Percentiles rank a stretch among this genome's conserved stretches.
Conservation (phyloP, 2,888 invertebrate genomes). For the Tethea ocularis region DNA sequence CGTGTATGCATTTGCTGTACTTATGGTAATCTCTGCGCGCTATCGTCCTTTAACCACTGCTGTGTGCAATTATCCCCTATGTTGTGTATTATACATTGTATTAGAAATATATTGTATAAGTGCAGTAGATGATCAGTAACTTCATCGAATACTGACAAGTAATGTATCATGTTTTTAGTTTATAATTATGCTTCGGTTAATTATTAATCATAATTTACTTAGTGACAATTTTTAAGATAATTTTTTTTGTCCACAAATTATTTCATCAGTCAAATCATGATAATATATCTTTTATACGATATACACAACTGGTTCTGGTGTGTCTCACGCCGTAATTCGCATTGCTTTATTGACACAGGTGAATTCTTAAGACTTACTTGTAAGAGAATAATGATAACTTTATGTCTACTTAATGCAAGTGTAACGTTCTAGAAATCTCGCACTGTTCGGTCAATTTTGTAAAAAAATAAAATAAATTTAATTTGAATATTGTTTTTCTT, state of each 20-base stretch:
- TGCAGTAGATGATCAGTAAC: conserved; percentile 60
- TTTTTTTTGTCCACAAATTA: conserved; percentile 64
- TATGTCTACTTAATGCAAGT: conserved; percentile 84
- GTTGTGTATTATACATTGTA: conserved; percentile 79
- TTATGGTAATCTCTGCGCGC: conserved; percentile 62
- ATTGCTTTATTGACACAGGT: conserved; percentile 79
- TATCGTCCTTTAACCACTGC: conserved; percentile 66
- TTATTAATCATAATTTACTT: conserved; percentile 80
- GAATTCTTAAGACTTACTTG: conserved; percentile 81
- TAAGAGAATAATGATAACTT: conserved; percentile 81
- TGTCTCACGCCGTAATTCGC: conserved; percentile 55
- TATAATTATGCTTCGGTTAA: conserved; percentile 78
- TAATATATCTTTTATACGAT: conserved; percentile 74
- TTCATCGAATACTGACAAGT: conserved; percentile 70
- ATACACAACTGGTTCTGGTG: conserved; percentile 65
- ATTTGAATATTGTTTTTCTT: conserved; percentile 70
- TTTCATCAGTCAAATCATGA: conserved; percentile 61
- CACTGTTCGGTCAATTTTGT: conserved; percentile 85
- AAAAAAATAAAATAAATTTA: conserved; percentile 82
- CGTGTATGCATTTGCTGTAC: conserved; percentile 58
- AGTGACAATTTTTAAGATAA: conserved; percentile 74
- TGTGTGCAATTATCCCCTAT: conserved; percentile 74
- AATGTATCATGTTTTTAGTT: conserved; percentile 80
- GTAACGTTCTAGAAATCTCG: conserved; percentile 84
- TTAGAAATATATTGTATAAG: conserved; percentile 67